Evolutionary conservation across 2,888 invertebrate species (phyloP), one percentile per base, ranked within the genome.

Genomic region (Stenoptilia bipunctidactyla): DNA sequence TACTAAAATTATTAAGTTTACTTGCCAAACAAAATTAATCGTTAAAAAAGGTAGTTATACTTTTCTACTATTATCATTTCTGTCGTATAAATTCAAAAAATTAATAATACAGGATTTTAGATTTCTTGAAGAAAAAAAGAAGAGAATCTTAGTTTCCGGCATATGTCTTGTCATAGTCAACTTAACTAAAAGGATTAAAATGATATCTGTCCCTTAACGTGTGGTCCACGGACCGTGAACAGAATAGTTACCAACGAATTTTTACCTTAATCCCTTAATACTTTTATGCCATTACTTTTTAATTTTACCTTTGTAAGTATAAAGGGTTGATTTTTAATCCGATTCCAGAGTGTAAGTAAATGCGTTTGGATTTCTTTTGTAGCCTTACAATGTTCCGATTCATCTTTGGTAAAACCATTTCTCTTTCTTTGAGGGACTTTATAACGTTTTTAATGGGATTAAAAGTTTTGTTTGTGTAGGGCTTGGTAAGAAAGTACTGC

Each of bases 181-280:
- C 82, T 83, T 80, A 79, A 75, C 79, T 82, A 83, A 83, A 83
- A 79, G 83, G 83, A 83, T 83, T 82, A 82, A 77, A 82, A 82
- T 77, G 74, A 82, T 80, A 79, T 75, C 80, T 80, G 76, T 70
- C 72, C 66, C 68, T 71, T 72, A 69, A 70, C 82, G 75, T 62
- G 82, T 80, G 83, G 80, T 79, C 83, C 60, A 47, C 67, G 58
- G 56, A 77, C 67, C 82, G 77, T 77, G 71, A 82, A 82, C 72
- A 66, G 63, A n/a, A 79, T 80, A 57, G 47, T 56, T n/a, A 55
- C 67, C 63, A 53, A 65, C 67, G 59, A 71, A 70, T 72, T 34
- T 73, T 76, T 77, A 76, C 80, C 72, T 69, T 83, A 80, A 84
- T 71, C 80, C 70, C 60, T 68, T 84, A 82, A 85, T 84, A 68